Conservation (phyloP, 1,140 invertebrate species). For the Bombus ignitus region DNA sequence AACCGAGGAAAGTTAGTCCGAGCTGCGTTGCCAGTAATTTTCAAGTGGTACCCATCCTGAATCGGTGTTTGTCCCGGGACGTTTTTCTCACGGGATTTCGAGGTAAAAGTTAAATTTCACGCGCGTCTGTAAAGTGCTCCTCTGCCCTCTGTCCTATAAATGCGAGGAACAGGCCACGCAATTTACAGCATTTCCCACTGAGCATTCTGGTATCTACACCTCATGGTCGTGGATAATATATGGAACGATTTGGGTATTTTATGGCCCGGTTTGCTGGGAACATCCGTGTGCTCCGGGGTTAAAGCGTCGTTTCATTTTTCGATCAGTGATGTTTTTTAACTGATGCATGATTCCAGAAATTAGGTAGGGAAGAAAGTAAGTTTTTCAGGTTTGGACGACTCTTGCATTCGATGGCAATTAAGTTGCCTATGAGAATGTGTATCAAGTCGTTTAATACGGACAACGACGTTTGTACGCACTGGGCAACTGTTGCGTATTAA, state of each 20-base stretch:
- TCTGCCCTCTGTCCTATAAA: neutral
- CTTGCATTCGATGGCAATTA: too few relatives aligned
- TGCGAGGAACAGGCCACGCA: neutral
- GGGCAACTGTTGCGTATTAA: too few relatives aligned
- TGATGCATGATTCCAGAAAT: too few relatives aligned
- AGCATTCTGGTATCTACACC: neutral
- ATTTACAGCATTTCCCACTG: neutral
- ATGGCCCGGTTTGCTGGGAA: neutral
- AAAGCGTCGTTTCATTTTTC: neutral
- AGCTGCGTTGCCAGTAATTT: neutral
- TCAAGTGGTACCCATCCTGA: neutral
- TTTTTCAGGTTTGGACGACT: too few relatives aligned
- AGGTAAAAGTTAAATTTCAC: neutral
- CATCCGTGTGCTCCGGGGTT: neutral
- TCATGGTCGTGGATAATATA: neutral
- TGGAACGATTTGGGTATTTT: conserved; percentile 8
- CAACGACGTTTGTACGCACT: too few relatives aligned
- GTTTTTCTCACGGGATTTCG: neutral
- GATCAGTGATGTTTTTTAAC: neutral
- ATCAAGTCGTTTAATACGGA: too few relatives aligned
- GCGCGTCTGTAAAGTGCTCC: neutral
- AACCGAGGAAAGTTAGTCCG: neutral
- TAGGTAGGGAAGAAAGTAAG: too few relatives aligned
- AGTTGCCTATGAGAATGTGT: too few relatives aligned
- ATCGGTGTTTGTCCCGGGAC: conserved; percentile 2